Evolutionary conservation across 2,113 vertebrate species (phyloP), one percentile per base, ranked within the genome.

Genomic region (Bujurquina vittata): DNA sequence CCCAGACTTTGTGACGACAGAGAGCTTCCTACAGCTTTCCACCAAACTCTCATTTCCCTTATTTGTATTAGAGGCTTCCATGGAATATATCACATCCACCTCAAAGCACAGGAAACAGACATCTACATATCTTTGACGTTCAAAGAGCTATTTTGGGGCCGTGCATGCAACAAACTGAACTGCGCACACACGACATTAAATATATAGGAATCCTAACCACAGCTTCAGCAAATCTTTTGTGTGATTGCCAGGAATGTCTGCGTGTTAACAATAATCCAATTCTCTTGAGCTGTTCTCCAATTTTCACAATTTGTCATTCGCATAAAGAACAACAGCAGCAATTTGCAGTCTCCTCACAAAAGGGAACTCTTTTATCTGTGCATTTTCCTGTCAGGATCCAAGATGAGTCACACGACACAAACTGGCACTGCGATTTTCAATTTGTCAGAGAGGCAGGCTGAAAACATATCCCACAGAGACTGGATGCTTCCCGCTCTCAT

Each of bases 361-460:
- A 83, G 55, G 77, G 40, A 86, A 75, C 55, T 79, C 79, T 82
- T 89, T 87, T 81, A 77, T 92, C 79, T 78, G 31, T 26, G 76
- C 46, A 29, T 89, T 84, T 78, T 91, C 84, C 84, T 81, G 85
- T 88, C 86, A 90, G 90, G 58, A 76, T 83, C 79, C 18, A 20
- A 80, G 77, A 93, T 93, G 91, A 95, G 90, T 94, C 92, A 94
- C 84, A 80, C 76, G 23, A 79, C 88, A 81, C 63, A 84, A 94
- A 90, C 77, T 91, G 90, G 86, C 62, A 72, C 84, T 89, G 89
- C 88, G 89, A 93, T 92, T 93, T 90, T 88, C 83, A 85, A 85
- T 91, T 89, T 83, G 81, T 92, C 89, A 86, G 67, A 88, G 80
- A 75, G 84, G 83, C 80, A 79, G 63, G 80, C 82, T 92, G 88